Base-by-base conservation (phyloP, 2,888 invertebrate genomes). In the Conchocele bisecta region DNA sequence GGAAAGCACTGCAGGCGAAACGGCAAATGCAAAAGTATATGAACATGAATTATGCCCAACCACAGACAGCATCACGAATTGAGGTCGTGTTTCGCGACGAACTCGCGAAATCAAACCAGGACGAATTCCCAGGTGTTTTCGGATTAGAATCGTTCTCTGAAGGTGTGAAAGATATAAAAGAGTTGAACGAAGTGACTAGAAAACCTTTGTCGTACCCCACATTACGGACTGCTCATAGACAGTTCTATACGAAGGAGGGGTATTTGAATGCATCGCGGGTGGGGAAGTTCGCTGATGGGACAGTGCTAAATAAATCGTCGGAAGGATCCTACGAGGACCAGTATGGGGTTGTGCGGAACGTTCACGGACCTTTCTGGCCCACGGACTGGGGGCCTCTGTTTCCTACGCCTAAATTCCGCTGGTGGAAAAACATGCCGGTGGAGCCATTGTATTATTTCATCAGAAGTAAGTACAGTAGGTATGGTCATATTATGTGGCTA, bases 351-450 rank as follows among this genome's bases (percentile, higher is more conserved):
- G 51, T 88, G 17, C 73, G 89, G 7, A 84, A 84, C 67, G 74
- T 81, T 35, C 82, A 89, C 61, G 91, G 91, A 26, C 91, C 90
- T 2, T 91, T 90, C 75, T 91, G 91, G 91, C 91, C 91, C 0
- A 66, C 75, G 15, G 90, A 90, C 48, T 85, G 82, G 66, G 86
- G 87, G 3, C 90, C 90, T 0, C 66, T 89, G 15, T 87, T 83
- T 75, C 86, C 90, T 1, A 81, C 89, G 0, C 90, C 90, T 0
- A 78, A 79, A 35, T 88, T 88, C 68, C 71, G 74, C 41, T 82
- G 84, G 78, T 78, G 74, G 58, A 59, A 68, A 50, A 63, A 73
- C 35, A 28, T 64, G 11, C 68, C 76, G 6, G 37, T 56, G 29
- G 89, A 89, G 68, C 88, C 86, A 6, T 63, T 89, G 26, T 83